These are phyloP conservation scores for Eufriesea mexicana DNA, from an alignment of 1,140 invertebrate genomes.

Conservation along the genomic window DNA sequence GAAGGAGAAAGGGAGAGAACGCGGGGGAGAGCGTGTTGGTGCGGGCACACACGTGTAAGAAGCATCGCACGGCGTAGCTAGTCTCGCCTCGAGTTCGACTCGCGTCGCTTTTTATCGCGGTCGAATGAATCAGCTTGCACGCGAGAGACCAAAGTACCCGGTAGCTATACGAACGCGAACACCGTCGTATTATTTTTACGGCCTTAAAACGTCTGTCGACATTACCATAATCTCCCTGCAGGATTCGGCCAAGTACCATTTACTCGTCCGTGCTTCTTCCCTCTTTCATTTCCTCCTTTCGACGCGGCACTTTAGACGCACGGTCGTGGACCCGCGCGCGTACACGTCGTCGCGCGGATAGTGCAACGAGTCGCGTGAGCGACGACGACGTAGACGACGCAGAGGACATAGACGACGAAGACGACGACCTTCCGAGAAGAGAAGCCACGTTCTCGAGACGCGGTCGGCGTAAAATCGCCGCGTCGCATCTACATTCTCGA, in stretches of 20 bases:
- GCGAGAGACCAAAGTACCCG: constrained; percentile 72
- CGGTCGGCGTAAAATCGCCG: constrained; percentile 6
- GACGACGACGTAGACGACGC: no score
- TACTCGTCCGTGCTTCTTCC: background rate
- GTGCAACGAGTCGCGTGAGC: background rate
- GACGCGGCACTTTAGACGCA: background rate
- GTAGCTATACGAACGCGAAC: constrained; percentile 69
- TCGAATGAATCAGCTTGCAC: constrained; percentile 73
- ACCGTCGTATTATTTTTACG: constrained; percentile 78
- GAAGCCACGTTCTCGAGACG: background rate
- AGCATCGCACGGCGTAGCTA: background rate
- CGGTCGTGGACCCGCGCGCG: background rate
- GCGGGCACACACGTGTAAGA: no score
- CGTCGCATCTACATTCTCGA: constrained; percentile 3
- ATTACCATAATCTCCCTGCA: constrained; percentile 76
- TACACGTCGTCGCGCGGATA: background rate
- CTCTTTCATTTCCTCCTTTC: background rate
- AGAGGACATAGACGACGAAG: no score
- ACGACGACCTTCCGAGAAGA: constrained; percentile 24
- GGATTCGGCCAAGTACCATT: constrained; percentile 52
- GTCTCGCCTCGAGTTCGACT: constrained; percentile 51
- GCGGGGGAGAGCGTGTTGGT: no score
- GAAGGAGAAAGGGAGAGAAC: background rate
- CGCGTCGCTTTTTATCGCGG: constrained; percentile 59
- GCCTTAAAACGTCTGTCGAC: constrained; percentile 74